Percentiles rank a stretch among this genome's conserved stretches.
These are phyloP conservation scores for Acanthopleura granulata DNA, from an alignment of 2,888 invertebrate genomes.

Conservation along the genomic window DNA sequence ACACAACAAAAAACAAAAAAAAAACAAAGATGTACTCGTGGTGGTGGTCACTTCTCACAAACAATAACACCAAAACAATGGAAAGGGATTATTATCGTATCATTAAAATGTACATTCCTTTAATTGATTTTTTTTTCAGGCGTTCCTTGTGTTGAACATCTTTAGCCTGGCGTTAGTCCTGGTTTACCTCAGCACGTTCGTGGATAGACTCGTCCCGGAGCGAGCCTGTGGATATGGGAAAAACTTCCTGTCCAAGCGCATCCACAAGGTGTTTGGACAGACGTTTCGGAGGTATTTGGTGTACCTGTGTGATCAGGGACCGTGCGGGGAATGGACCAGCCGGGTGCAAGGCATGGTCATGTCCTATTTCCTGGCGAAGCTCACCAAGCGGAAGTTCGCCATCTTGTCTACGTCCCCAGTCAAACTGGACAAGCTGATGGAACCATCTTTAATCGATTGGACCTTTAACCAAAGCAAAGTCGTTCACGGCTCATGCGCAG, in stretches of 20 bases:
- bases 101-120: no score
- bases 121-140: neutral
- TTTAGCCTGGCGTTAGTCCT: neutral
- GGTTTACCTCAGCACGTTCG: neutral
- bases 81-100: no score
- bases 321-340: slow-evolving; percentile 2
- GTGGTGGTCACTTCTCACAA: no score
- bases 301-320: neutral
- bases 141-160: neutral
- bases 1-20: no score
- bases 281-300: neutral
- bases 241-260: no score
- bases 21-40: no score
- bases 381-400: slow-evolving; percentile 3
- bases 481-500: slow-evolving; percentile 6
- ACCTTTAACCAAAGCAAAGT: neutral
- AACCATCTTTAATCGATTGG: neutral
- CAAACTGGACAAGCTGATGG: neutral
- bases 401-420: neutral
- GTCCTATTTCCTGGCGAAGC: neutral
- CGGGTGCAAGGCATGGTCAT: neutral
- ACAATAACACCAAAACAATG: no score
- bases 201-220: neutral
- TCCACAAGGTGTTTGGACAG: neutral
- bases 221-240: neutral